Evolutionary conservation across 2,797 vertebrate species (phyloP), one percentile per base, ranked within the genome.

Genomic region (Sarcophilus harrisii): DNA sequence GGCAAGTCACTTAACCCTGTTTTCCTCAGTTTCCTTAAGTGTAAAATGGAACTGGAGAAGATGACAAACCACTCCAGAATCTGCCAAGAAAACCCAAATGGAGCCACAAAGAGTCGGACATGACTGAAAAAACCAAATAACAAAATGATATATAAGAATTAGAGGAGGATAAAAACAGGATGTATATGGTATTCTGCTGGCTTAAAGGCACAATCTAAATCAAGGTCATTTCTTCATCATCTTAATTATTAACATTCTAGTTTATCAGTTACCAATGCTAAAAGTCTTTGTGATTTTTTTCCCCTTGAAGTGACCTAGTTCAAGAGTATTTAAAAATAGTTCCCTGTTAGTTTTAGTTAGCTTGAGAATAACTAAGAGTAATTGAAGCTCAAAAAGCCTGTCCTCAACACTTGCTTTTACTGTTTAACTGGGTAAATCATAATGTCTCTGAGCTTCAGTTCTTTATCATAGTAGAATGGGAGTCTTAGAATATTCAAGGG

Each of bases 391-490:
- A 8, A 45, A 81, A 38, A 13, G n/a, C 8, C n/a, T 38, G 18
- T 38, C n/a, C n/a, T 81, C n/a, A 73, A n/a, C 62, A n/a, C 32
- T 18, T 66, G 13, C 32, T 32, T 66, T 66, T 66, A 66, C 32
- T 66, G 13, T 66, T 66, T 66, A 66, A 66, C 32, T n/a, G 32
- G 32, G 14, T 32, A 66, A 66, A 14, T n/a, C 62, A 66, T 66
- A 66, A 66, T 32, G 2, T 96, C 93, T 90, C 91, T 93, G 59
- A 24, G n/a, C 27, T 95, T 90, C 55, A 90, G 28, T 94, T 94
- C 62, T 93, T 92, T 95, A 57, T 87, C 29, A 91, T 49, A 90
- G 54, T 94, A 62, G 93, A 38, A 92, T 90, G 45, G 95, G 92
- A 90, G 57, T 58, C 58, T 90, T 29, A 73, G 57, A 30, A 60